Percentiles rank a stretch among this genome's conserved stretches.
These are phyloP conservation scores for Drosophila formosana DNA, from an alignment of 2,888 invertebrate genomes.

Conservation along the genomic window DNA sequence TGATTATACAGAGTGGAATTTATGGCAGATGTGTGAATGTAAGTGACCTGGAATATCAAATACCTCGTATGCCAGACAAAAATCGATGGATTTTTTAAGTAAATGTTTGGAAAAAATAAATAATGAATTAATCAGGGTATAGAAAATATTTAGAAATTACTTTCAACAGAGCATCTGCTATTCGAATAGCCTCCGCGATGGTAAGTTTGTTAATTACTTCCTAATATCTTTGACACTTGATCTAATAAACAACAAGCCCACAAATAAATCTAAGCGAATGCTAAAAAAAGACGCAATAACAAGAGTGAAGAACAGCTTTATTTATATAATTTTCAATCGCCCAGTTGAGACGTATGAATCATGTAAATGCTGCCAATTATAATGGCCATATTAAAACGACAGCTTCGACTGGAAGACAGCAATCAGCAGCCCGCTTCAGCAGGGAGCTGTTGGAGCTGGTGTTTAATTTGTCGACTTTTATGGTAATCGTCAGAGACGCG, in stretches of 20 bases:
- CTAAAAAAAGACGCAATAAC: conserved; percentile 14
- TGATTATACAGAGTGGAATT: not conserved
- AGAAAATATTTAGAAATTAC: not conserved
- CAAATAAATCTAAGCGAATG: conserved; percentile 32
- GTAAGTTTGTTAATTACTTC: conserved; percentile 23
- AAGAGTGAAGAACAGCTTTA: conserved; percentile 28
- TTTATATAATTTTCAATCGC: conserved; percentile 23
- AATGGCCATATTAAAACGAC: conserved; percentile 44
- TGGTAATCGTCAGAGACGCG: conserved; percentile 61
- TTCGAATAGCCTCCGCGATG: not conserved
- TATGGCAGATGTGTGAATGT: not conserved
- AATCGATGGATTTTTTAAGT: no score
- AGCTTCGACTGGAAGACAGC: conserved; percentile 26
- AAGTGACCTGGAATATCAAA: no score
- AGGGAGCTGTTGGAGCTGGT: conserved; percentile 36
- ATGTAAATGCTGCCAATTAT: conserved; percentile 39
- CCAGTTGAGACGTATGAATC: conserved; percentile 43
- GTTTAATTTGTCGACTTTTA: conserved; percentile 59
- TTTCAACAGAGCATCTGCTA: conserved; percentile 6
- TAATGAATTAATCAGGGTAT: no score
- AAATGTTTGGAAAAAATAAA: no score
- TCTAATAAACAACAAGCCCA: conserved; percentile 32
- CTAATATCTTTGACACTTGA: conserved; percentile 32
- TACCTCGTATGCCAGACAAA: no score
- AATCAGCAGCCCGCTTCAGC: conserved; percentile 17